Evolutionary conservation across 1,140 invertebrate species (phyloP), one percentile per base, ranked within the genome.

Genomic region (Musca vetustissima): DNA sequence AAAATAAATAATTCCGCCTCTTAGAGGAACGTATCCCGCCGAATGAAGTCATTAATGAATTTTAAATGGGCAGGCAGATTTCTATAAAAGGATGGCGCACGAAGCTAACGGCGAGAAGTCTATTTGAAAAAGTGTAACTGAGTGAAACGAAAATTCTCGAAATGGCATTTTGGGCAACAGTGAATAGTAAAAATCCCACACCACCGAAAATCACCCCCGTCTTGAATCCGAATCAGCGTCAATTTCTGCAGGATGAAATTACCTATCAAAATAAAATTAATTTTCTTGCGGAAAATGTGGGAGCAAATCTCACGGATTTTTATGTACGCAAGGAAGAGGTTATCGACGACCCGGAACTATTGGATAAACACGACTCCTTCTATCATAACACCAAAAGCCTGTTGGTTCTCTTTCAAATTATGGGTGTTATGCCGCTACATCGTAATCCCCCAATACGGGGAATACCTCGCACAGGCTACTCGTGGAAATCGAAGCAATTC

Each of bases 401-500:
- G 49, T 73, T 90, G 66, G 87, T 88, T 1, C 78, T 90, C 0
- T 90, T 90, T 71, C 89, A 90, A 77, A 87, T 89, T 22, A 89
- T 89, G 88, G 89, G 88, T 17, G 84, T 89, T 0, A 89, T 90
- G 88, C 89, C 89, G 0, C 89, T 90, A 19, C 88, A 88, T 83
- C 83, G 88, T 69, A 85, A 86, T 47, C 83, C 85, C n/a, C 84
- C 82, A 69, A 83, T 80, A 71, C 69, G 75, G 81, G 81, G 84
- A 75, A 43, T 83, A 75, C 57, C 83, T 72, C 66, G 87, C 0
- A 88, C 87, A 1, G 87, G 85, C 17, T 88, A 81, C 71, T 86
- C 86, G 50, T 87, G 85, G 85, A 84, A 83, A 68, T 88, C 87
- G 4, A 85, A 85, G 67, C 85, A 86, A 25, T 86, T 86, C n/a